These are phyloP conservation scores for Apodemia duryi DNA, from an alignment of 2,888 invertebrate species.

Conservation along the genomic window DNA sequence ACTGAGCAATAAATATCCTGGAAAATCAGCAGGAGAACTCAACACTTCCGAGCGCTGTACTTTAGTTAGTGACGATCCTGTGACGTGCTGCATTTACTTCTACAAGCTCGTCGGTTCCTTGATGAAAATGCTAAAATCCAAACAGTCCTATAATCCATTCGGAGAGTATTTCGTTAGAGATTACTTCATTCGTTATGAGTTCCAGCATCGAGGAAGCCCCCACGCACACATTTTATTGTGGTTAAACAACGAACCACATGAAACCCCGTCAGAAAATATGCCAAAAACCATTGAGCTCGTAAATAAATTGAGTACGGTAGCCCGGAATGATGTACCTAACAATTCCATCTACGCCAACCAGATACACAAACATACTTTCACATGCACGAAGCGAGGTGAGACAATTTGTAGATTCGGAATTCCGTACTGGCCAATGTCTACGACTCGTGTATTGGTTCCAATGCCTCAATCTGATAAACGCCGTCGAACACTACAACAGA, in stretches of 20 bases:
- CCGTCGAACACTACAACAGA: slow-evolving; percentile 35
- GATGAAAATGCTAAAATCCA: too few relatives aligned
- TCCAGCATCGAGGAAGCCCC: slow-evolving; percentile 49
- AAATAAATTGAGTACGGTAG: slow-evolving; percentile 39
- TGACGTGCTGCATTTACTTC: slow-evolving; percentile 41
- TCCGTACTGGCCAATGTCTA: slow-evolving; percentile 41
- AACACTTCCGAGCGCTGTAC: slow-evolving; percentile 33
- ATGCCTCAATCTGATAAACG: slow-evolving; percentile 40
- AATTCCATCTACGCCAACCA: slow-evolving; percentile 38
- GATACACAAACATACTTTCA: slow-evolving; percentile 40
- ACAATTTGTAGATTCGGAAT: slow-evolving; percentile 40
- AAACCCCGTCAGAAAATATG: slow-evolving; percentile 36
- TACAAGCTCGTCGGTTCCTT: slow-evolving; percentile 37
- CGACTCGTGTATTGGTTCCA: slow-evolving; percentile 39
- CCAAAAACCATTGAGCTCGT: slow-evolving; percentile 40
- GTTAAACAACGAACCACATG: slow-evolving; percentile 45
- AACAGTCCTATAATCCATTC: slow-evolving; percentile 36
- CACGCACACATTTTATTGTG: slow-evolving; percentile 51
- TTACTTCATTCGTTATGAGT: slow-evolving; percentile 47
- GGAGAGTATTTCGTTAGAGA: slow-evolving; percentile 38
- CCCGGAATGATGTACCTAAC: slow-evolving; percentile 36
- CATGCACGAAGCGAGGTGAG: slow-evolving; percentile 40
- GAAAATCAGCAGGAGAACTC: slow-evolving; percentile 33
- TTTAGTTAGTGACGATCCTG: slow-evolving; percentile 37
- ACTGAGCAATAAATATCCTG: slow-evolving; percentile 31